Percentiles rank a stretch among this genome's conserved stretches.
Evolutionary conservation across 2,888 invertebrate genomes (phyloP).

Genomic region (Epistrophe grossulariae): DNA sequence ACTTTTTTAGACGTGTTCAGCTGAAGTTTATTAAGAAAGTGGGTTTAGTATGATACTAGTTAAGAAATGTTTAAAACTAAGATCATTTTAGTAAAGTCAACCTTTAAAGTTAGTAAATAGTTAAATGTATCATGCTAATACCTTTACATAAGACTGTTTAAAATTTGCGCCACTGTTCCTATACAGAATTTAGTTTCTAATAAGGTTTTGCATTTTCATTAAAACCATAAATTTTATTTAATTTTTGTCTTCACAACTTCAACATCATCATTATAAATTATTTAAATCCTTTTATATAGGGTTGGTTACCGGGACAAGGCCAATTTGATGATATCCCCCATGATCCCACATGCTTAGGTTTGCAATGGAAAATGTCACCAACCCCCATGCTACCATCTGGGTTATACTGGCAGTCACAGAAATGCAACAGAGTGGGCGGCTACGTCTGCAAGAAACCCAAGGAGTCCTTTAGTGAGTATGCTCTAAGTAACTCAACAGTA

Average conservation of each 20-base stretch:
- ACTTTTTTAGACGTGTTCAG: no score
- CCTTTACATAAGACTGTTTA: no score
- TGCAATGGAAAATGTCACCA: constrained; percentile 89
- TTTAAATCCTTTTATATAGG: constrained; percentile 78
- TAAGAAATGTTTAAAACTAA: no score
- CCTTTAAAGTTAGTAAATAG: no score
- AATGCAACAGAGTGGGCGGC: constrained; percentile 87
- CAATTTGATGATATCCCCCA: constrained; percentile 80
- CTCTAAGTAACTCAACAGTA: constrained; percentile 86
- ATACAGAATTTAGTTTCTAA: neutral
- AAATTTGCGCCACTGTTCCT: neutral
- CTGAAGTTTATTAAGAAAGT: no score
- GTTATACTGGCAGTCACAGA: constrained; percentile 88
- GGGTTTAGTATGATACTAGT: no score
- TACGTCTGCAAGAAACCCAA: constrained; percentile 87
- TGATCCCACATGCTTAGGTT: constrained; percentile 84
- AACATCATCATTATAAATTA: neutral
- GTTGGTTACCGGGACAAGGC: constrained; percentile 87
- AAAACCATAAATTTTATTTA: neutral
- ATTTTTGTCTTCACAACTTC: neutral
- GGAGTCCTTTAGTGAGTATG: constrained; percentile 78
- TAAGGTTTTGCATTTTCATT: neutral
- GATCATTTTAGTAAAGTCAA: no score
- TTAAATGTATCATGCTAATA: no score
- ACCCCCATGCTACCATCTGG: constrained; percentile 88